Percentiles rank a stretch among this genome's conserved stretches.
Conservation (phyloP, 2,797 vertebrate species). For the Gymnothorax javanicus region DNA sequence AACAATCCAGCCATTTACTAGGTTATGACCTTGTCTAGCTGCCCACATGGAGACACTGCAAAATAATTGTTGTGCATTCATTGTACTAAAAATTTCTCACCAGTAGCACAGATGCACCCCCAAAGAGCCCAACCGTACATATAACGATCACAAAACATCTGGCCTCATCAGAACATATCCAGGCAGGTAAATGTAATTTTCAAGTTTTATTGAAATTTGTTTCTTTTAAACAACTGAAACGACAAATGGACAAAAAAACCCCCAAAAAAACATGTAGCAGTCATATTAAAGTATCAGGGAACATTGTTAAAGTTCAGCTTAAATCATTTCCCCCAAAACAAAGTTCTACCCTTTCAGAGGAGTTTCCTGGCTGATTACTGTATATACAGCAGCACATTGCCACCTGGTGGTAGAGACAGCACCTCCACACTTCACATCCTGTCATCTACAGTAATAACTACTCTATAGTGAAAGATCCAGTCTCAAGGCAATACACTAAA, state of each 20-base stretch:
- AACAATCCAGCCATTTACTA: too few relatives aligned
- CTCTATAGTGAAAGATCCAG: slow-evolving; percentile 18
- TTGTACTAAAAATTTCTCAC: not conserved
- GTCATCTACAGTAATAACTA: slow-evolving; percentile 54
- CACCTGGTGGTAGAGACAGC: slow-evolving; percentile 42
- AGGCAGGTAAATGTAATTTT: slow-evolving; percentile 38
- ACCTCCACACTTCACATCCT: slow-evolving; percentile 37
- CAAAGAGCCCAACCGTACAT: not conserved
- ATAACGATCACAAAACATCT: too few relatives aligned
- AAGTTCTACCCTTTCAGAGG: slow-evolving; percentile 47
- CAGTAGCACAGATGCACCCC: not conserved
- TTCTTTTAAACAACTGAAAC: slow-evolving; percentile 70
- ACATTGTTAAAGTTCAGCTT: slow-evolving; percentile 47
- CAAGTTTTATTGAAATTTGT: slow-evolving; percentile 78
- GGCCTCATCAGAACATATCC: too few relatives aligned
- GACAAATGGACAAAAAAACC: slow-evolving; percentile 69
- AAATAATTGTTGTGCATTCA: too few relatives aligned
- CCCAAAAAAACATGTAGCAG: slow-evolving; percentile 51
- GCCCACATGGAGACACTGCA: too few relatives aligned
- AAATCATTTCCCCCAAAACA: slow-evolving; percentile 59
- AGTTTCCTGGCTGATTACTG: slow-evolving; percentile 4
- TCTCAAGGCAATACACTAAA: slow-evolving; percentile 47
- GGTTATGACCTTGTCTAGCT: too few relatives aligned
- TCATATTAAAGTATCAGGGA: slow-evolving; percentile 44
- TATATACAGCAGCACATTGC: not conserved